phyloP scores from a whole-genome alignment of 2,113 vertebrate species.

The Parus major region DNA sequence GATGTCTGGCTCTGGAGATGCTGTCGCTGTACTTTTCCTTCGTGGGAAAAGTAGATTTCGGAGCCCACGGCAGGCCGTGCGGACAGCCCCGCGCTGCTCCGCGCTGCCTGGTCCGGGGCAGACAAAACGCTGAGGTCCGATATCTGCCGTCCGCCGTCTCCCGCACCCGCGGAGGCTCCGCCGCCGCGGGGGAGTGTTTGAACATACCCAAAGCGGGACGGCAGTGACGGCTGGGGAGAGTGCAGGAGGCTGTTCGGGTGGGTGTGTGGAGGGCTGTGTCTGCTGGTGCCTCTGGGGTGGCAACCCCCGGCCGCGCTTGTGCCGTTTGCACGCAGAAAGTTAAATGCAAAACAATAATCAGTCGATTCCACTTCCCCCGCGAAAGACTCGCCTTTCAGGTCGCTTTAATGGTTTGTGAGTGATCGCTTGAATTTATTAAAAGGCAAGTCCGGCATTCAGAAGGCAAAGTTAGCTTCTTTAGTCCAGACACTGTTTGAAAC shows the following conservation, averaged over 20 bases:
- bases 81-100: slow-evolving; percentile 59
- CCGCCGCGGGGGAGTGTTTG: neutral
- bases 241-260: neutral
- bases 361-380: neutral
- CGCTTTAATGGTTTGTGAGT: slow-evolving; percentile 64
- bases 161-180: neutral
- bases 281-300: neutral
- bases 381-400: slow-evolving; percentile 35
- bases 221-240: neutral
- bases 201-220: neutral
- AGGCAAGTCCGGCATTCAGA: slow-evolving; percentile 35
- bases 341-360: neutral
- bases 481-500: slow-evolving; percentile 38
- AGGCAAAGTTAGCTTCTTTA: slow-evolving; percentile 54
- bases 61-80: slow-evolving; percentile 69
- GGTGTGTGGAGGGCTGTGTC: neutral
- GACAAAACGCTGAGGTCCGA: slow-evolving; percentile 1
- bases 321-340: neutral
- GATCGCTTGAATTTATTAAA: slow-evolving; percentile 69
- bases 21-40: slow-evolving; percentile 82
- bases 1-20: slow-evolving; percentile 68
- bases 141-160: neutral
- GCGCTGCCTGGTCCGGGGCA: slow-evolving; percentile 66
- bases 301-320: neutral
- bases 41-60: slow-evolving; percentile 75